Evolutionary conservation across 2,113 vertebrate species (phyloP).

Genomic region (Reinhardtius hippoglossoides): DNA sequence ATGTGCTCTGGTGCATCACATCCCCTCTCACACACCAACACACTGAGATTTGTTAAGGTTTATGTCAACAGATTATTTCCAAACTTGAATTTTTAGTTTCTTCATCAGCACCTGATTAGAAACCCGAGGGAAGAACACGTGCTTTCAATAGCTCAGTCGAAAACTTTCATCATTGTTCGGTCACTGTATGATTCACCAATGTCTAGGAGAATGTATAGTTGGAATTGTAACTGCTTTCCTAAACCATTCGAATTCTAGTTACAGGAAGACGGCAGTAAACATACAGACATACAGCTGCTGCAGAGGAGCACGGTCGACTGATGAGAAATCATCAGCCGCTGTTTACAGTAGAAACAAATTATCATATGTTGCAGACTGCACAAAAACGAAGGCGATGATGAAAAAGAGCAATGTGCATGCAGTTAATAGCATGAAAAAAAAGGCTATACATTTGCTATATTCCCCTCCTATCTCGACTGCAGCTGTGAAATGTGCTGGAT

Average conservation of each 20-base stretch:
- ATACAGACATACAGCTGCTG: constrained; percentile 50
- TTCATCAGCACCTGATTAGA: constrained; percentile 5
- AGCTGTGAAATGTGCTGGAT: constrained; percentile 64
- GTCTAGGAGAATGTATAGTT: constrained; percentile 7
- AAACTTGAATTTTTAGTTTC: background rate
- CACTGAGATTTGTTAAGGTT: constrained; percentile 1
- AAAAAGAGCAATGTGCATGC: constrained; percentile 41
- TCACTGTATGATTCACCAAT: background rate
- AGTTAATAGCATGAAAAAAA: constrained; percentile 25
- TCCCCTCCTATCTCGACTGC: constrained; percentile 19
- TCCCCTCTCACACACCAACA: background rate
- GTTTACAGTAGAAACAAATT: constrained; percentile 39
- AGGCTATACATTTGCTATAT: constrained; percentile 39
- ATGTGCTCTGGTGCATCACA: background rate
- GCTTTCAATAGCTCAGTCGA: background rate
- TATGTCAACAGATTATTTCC: too few species aligned
- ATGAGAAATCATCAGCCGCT: constrained; percentile 48
- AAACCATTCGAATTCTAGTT: constrained; percentile 30
- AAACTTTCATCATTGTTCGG: constrained; percentile 21
- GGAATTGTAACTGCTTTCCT: constrained; percentile 8
- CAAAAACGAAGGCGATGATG: background rate
- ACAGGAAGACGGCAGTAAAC: constrained; percentile 33
- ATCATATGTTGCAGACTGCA: constrained; percentile 52
- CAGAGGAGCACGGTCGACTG: constrained; percentile 23
- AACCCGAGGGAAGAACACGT: background rate